These are phyloP conservation scores for Coecobrya sp. DNA, from an alignment of 2,888 invertebrate genomes.

Conservation along the genomic window DNA sequence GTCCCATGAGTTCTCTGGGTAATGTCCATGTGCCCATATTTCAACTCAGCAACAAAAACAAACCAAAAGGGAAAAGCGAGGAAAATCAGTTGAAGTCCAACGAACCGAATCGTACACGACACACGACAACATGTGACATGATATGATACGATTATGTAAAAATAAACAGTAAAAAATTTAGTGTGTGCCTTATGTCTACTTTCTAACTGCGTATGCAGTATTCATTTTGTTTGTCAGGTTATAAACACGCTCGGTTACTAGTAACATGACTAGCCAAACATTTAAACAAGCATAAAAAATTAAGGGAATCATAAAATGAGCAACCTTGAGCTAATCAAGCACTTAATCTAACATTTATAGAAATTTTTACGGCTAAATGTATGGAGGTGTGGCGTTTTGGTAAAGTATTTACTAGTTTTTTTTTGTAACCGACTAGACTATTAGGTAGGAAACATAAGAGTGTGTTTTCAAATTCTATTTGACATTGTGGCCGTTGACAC, in stretches of 20 bases:
- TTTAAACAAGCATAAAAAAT: not conserved
- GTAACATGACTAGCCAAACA: not conserved
- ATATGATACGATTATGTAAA: conserved; percentile 18
- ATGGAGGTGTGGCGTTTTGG: not conserved
- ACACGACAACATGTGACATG: conserved; percentile 28
- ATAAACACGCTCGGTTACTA: not conserved
- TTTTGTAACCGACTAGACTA: not conserved
- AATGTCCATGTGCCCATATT: not conserved
- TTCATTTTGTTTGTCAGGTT: too few relatives aligned
- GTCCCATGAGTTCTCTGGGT: not conserved
- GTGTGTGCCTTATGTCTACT: not conserved
- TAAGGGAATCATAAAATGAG: conserved; percentile 33
- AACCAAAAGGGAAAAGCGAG: not conserved
- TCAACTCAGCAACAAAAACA: conserved; percentile 10
- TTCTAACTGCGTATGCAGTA: too few relatives aligned
- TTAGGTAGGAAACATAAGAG: not conserved
- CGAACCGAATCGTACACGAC: conserved; percentile 40
- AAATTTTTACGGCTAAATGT: not conserved
- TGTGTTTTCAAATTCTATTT: too few relatives aligned
- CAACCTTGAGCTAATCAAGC: conserved; percentile 40
- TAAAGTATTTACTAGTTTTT: not conserved
- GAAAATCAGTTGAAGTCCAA: conserved; percentile 27
- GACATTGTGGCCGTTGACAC: too few relatives aligned
- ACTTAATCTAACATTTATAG: conserved; percentile 6
- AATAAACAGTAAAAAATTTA: not conserved